Percentiles rank a stretch among this genome's conserved stretches.
phyloP scores from a whole-genome alignment of 2,113 vertebrate species.

The Aythya baeri region DNA sequence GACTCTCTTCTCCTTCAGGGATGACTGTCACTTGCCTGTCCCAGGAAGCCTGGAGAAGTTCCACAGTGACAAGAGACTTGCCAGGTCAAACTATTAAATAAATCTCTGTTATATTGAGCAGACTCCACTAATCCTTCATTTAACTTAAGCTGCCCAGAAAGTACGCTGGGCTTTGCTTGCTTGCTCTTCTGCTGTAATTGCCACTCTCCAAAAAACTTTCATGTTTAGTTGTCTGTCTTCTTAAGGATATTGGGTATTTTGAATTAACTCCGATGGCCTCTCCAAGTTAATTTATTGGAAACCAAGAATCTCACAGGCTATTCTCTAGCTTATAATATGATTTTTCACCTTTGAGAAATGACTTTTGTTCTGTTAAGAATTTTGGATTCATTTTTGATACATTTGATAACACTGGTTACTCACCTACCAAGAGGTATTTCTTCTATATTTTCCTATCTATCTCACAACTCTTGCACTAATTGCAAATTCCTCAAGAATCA shows the following conservation, averaged over 20 bases:
- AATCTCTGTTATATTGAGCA: neutral
- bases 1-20: neutral
- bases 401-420: neutral
- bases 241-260: neutral
- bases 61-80: conserved; percentile 21
- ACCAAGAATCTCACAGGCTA: neutral
- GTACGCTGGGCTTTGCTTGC: neutral
- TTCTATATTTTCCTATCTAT: neutral
- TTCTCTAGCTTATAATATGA: neutral
- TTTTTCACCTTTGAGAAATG: neutral
- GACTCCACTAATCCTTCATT: conserved; percentile 33
- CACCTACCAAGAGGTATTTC: neutral
- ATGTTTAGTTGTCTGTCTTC: neutral
- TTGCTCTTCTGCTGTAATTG: neutral
- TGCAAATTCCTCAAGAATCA: neutral
- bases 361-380: neutral
- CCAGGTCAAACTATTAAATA: conserved; percentile 38
- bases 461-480: neutral
- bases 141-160: conserved; percentile 1
- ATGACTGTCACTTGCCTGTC: conserved; percentile 21
- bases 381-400: neutral
- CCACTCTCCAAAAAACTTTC: neutral
- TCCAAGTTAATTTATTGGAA: conserved; percentile 20
- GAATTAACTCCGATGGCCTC: conserved; percentile 1
- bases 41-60: conserved; percentile 33